These are phyloP conservation scores for Ptyas mucosa DNA, from an alignment of 2,113 vertebrate species.

Conservation along the genomic window DNA sequence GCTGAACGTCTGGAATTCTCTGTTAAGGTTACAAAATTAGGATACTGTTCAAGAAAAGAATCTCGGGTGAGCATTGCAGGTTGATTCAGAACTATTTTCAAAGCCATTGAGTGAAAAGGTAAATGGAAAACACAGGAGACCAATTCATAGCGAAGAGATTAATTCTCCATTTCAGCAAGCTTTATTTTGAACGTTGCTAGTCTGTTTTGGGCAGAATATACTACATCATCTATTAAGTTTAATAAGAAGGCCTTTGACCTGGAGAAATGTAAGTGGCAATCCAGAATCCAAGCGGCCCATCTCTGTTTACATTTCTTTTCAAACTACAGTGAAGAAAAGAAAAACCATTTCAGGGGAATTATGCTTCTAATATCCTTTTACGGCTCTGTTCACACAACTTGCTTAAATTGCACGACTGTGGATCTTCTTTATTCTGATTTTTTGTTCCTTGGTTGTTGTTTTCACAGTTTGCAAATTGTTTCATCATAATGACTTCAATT, in stretches of 20 bases:
- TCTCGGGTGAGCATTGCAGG: background rate
- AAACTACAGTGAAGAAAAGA: slow-evolving; percentile 32
- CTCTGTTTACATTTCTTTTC: slow-evolving; percentile 30
- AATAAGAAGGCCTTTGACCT: slow-evolving; percentile 21
- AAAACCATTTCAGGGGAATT: slow-evolving; percentile 33
- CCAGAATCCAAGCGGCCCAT: slow-evolving; percentile 18
- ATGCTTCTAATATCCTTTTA: slow-evolving; percentile 37
- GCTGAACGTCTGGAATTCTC: background rate
- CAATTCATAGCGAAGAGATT: background rate
- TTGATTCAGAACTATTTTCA: background rate
- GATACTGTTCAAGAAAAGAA: background rate
- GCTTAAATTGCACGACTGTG: slow-evolving; percentile 43
- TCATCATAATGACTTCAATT: slow-evolving; percentile 72
- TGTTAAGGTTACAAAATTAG: background rate
- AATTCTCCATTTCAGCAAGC: background rate
- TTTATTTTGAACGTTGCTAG: background rate
- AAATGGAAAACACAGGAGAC: background rate
- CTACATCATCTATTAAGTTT: background rate
- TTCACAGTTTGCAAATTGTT: slow-evolving; percentile 59
- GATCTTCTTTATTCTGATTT: slow-evolving; percentile 44
- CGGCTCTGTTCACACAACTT: slow-evolving; percentile 34
- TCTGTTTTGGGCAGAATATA: background rate
- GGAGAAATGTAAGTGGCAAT: background rate
- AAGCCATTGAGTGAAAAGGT: background rate
- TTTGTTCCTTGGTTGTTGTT: background rate